phyloP scores from a whole-genome alignment of 2,888 invertebrate species.

The Didymodactylos carnosus region DNA sequence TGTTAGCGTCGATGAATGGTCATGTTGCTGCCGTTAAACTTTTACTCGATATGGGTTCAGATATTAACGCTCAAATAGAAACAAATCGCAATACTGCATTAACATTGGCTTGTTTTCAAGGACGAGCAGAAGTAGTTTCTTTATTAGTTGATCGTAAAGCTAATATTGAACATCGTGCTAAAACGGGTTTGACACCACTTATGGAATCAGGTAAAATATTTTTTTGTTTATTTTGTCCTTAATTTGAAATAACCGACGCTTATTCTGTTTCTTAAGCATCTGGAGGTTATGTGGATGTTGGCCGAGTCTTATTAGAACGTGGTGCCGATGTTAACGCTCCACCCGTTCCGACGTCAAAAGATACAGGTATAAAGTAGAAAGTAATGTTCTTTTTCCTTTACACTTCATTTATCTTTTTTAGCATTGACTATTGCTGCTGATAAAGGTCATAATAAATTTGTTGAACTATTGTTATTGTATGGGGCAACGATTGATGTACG shows the following conservation, averaged over 20 bases:
- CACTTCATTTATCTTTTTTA: neutral
- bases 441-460: slow-evolving; percentile 75
- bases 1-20: slow-evolving; percentile 98
- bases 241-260: neutral
- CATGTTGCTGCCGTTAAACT: slow-evolving; percentile 79
- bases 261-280: slow-evolving; percentile 41
- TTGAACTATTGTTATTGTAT: slow-evolving; percentile 38
- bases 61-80: slow-evolving; percentile 95
- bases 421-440: slow-evolving; percentile 98
- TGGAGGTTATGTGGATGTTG: slow-evolving; percentile 95
- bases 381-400: neutral
- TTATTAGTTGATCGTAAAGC: slow-evolving; percentile 82
- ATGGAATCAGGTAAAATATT: slow-evolving; percentile 88
- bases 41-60: slow-evolving; percentile 85
- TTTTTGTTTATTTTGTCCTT: no score
- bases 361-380: no score
- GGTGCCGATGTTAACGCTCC: slow-evolving; percentile 96
- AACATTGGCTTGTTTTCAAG: slow-evolving; percentile 95
- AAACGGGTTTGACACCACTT: slow-evolving; percentile 89
- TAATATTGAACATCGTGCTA: slow-evolving; percentile 94
- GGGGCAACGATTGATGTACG: slow-evolving; percentile 86
- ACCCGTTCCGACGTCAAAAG: slow-evolving; percentile 86
- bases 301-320: slow-evolving; percentile 75
- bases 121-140: slow-evolving; percentile 90
- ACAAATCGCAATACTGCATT: slow-evolving; percentile 95